Percentiles rank a stretch among this genome's conserved stretches.
Evolutionary conservation across 2,113 vertebrate species (phyloP).

Genomic region (Isichthys henryi): DNA sequence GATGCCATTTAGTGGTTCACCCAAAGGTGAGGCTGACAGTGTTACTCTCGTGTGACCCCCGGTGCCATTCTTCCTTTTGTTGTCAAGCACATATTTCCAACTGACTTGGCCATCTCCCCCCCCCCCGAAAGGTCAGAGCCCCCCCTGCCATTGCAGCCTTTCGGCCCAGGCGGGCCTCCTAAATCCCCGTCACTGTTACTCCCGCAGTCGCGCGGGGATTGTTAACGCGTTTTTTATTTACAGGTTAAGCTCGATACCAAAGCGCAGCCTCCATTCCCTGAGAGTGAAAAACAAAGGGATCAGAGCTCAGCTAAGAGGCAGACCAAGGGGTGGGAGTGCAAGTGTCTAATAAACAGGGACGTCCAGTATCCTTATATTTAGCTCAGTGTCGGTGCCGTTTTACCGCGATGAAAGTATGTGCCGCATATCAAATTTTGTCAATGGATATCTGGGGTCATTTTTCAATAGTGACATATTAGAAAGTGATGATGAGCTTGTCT

Average conservation of each 20-base stretch:
- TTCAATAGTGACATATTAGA: neutral
- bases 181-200: constrained; percentile 20
- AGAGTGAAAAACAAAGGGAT: neutral
- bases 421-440: neutral
- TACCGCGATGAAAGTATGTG: neutral
- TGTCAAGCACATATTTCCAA: neutral
- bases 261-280: neutral
- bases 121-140: constrained; percentile 19
- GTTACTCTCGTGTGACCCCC: constrained; percentile 13
- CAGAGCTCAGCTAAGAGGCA: neutral
- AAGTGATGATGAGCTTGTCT: neutral
- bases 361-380: neutral
- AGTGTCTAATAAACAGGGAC: neutral
- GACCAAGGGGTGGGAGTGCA: neutral
- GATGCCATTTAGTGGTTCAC: neutral
- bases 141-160: constrained; percentile 21
- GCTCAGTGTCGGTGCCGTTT: neutral
- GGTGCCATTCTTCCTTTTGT: constrained; percentile 24
- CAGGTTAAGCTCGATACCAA: neutral
- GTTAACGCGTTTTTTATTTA: neutral
- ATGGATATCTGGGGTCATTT: neutral
- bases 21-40: constrained; percentile 12
- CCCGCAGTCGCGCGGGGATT: neutral
- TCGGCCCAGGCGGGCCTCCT: constrained; percentile 13
- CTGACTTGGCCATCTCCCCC: neutral